phyloP scores from a whole-genome alignment of 2,113 vertebrate genomes.

The Corvus cornix region DNA sequence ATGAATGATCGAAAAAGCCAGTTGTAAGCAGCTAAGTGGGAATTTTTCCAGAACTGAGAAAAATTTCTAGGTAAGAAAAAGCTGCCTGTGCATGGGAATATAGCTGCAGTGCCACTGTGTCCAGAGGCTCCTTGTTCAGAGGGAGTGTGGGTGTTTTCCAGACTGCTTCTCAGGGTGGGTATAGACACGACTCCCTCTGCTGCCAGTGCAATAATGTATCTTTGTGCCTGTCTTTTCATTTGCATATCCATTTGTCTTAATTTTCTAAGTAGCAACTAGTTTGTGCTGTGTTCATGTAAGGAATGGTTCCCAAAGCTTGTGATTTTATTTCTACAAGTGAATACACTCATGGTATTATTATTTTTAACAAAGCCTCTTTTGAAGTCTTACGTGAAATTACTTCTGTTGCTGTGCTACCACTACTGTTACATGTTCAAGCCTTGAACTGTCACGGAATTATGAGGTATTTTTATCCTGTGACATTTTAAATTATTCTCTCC shows the following conservation, averaged over 20 bases:
- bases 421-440: background rate
- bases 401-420: conserved; percentile 11
- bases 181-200: background rate
- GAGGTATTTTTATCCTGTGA: conserved; percentile 64
- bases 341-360: background rate
- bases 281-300: background rate
- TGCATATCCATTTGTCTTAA: background rate
- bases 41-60: background rate
- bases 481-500: conserved; percentile 72
- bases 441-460: conserved; percentile 61
- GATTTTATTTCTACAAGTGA: background rate
- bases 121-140: background rate
- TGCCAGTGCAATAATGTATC: background rate
- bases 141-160: background rate
- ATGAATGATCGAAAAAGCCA: background rate
- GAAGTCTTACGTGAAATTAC: background rate
- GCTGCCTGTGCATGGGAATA: background rate
- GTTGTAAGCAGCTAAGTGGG: background rate
- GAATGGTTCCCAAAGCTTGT: background rate
- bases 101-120: background rate
- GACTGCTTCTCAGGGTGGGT: background rate
- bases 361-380: conserved; percentile 7
- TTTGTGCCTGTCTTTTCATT: background rate
- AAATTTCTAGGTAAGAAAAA: background rate
- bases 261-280: background rate